phyloP scores from a whole-genome alignment of 2,888 invertebrate genomes.

The Cloeon dipterum region DNA sequence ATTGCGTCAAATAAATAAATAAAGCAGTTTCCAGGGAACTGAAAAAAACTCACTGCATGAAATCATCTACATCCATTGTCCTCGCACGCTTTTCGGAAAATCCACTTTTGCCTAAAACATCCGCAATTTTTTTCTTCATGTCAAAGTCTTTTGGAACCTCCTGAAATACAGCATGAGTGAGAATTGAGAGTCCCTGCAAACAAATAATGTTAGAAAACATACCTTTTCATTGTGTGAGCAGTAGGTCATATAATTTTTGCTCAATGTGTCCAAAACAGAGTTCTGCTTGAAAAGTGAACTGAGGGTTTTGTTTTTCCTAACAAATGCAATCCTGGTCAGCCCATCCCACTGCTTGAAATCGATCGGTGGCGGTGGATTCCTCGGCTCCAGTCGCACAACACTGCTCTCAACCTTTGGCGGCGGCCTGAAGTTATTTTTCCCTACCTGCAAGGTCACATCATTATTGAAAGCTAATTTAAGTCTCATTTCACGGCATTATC shows the following conservation, averaged over 20 bases:
- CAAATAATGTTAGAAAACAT: too few relatives aligned
- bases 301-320: constrained; percentile 91
- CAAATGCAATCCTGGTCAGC: constrained; percentile 79
- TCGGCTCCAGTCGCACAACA: constrained; percentile 91
- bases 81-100: constrained; percentile 65
- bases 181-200: too few relatives aligned
- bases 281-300: constrained; percentile 72
- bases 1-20: neutral
- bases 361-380: constrained; percentile 89
- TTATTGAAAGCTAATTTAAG: neutral
- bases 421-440: constrained; percentile 93
- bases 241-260: constrained; percentile 75
- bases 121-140: constrained; percentile 56
- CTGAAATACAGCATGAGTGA: constrained; percentile 23
- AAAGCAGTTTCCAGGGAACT: constrained; percentile 1
- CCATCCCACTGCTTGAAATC: constrained; percentile 99
- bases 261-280: constrained; percentile 58
- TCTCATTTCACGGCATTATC: constrained; percentile 6
- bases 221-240: constrained; percentile 71
- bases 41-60: constrained; percentile 36
- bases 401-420: constrained; percentile 98
- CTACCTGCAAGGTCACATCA: constrained; percentile 41
- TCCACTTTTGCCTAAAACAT: constrained; percentile 40
- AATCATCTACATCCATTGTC: constrained; percentile 92
- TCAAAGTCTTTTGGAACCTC: constrained; percentile 52